Evolutionary conservation across 1,140 invertebrate species (phyloP), one percentile per base, ranked within the genome.

Genomic region (Drosophila kikkawai): DNA sequence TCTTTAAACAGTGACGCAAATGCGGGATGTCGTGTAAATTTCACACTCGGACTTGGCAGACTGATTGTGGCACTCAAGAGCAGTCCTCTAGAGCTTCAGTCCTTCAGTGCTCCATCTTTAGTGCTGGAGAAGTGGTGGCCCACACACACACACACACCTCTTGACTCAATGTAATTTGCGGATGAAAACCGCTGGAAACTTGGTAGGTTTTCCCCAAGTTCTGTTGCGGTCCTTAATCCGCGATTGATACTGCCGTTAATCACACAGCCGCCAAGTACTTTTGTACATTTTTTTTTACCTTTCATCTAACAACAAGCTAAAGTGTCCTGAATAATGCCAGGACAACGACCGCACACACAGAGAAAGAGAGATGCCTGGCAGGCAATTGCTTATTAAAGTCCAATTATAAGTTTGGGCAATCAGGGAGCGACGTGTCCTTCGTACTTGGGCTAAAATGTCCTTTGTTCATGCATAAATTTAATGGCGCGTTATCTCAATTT

Each of bases 391-490:
- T 81, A 85, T 85, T 85, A 85, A 85, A 81, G 68, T 82, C 74
- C 65, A 85, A 79, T 85, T 75, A 85, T 51, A 81, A 69, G 63
- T 69, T 82, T 51, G 58, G 68, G 65, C 64, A 71, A 81, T 82
- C 79, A 82, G 73, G 58, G 37, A 37, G 56, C 26, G 37, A 66
- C 53, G 76, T 80, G 71, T 65, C 56, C 68, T 60, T 53, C n/a
- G 41, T 34, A 66, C 67, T 82, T 79, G 29, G 32, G 47, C 39
- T 32, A 73, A 76, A 86, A 86, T 86, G 79, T 87, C 83, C 75
- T 82, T 82, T 87, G 83, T 85, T 85, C 79, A 55, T 82, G 79
- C 79, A 86, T 68, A 79, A 87, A 87, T 87, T 80, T 80, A 87
- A 87, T 82, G 64, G 71, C 51, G 58, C 80, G 71, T 87, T 87